Evolutionary conservation across 2,888 invertebrate species (phyloP), one percentile per base, ranked within the genome.

Genomic region (Lissonota sp.): DNA sequence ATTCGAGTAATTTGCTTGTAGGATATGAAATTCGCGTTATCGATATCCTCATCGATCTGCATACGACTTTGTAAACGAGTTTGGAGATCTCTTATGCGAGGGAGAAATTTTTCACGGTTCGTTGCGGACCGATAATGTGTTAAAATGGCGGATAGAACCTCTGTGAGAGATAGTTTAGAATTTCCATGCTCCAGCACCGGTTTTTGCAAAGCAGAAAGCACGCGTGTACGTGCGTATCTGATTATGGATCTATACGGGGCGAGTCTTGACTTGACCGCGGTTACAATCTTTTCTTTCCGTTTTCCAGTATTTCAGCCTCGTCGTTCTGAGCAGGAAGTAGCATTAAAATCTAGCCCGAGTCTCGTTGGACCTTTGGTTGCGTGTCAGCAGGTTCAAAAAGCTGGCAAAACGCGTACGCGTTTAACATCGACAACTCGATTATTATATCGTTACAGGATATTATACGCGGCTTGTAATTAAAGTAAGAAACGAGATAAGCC

Each of bases 291-390:
- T 26, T 81, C 77, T 81, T 81, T 78, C 70, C 77, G 77, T 74
- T 26, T 26, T 74, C 55, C 71, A 80, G 69, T 74, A 74, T 66
- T 78, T 78, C 70, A 73, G 70, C 70, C 70, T 81, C 78, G 81
- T 63, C 58, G 26, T 26, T 44, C 60, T 16, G 26, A 81, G 81
- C 81, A 81, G 81, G 81, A 81, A 81, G 74, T 74, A 66, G 46
- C 14, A 42, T 49, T 58, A 12, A 37, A 26, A 72, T 49, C 37
- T 51, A 44, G 62, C 60, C 16, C 63, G 37, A 16, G n/a, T 37
- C 12, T 57, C 57, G 16, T 40, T 66, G 66, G 53, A 44, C 39
- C 58, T 39, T 37, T 16, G 37, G 76, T 80, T 76, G 78, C 78
- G 81, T 74, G 74, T 67, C 55, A 67, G 70, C 81, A 62, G 78